These are phyloP conservation scores for Tachina fera DNA, from an alignment of 2,888 invertebrate genomes.

Conservation along the genomic window DNA sequence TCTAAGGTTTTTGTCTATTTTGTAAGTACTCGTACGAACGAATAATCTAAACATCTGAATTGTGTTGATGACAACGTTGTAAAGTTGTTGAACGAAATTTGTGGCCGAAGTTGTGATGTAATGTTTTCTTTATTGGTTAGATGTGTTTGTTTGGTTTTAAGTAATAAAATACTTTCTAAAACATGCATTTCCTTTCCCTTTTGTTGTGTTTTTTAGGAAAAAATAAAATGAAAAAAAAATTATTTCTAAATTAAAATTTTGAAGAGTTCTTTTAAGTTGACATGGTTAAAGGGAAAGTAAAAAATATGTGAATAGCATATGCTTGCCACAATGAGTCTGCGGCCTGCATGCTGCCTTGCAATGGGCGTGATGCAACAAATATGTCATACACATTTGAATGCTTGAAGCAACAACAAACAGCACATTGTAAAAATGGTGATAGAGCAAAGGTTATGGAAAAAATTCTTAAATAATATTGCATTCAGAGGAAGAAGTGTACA, in stretches of 20 bases:
- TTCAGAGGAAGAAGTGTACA: not conserved
- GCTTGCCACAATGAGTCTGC: not conserved
- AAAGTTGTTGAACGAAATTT: not conserved
- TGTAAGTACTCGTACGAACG: not conserved
- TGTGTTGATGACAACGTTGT: slow-evolving; percentile 21
- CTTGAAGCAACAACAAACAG: not conserved
- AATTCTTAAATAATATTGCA: not conserved
- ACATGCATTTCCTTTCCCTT: slow-evolving; percentile 32
- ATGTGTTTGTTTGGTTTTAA: not conserved
- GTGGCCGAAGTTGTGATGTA: slow-evolving; percentile 24
- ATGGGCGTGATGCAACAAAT: not conserved
- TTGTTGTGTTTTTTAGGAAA: not conserved
- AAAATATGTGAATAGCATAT: slow-evolving; percentile 8
- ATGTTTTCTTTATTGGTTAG: slow-evolving; percentile 1
- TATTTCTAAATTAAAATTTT: not conserved
- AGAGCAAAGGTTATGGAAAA: not conserved
- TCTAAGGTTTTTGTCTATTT: slow-evolving; percentile 31
- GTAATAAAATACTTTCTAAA: slow-evolving; percentile 31
- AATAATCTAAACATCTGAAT: slow-evolving; percentile 23
- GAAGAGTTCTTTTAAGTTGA: slow-evolving; percentile 17
- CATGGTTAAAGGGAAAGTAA: not conserved
- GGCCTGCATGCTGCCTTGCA: not conserved
- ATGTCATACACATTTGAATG: slow-evolving; percentile 7
- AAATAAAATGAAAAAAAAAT: too few relatives aligned
- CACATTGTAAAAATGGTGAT: not conserved